Evolutionary conservation across 2,888 invertebrate genomes (phyloP).

Genomic region (Coleophora flavipennella): DNA sequence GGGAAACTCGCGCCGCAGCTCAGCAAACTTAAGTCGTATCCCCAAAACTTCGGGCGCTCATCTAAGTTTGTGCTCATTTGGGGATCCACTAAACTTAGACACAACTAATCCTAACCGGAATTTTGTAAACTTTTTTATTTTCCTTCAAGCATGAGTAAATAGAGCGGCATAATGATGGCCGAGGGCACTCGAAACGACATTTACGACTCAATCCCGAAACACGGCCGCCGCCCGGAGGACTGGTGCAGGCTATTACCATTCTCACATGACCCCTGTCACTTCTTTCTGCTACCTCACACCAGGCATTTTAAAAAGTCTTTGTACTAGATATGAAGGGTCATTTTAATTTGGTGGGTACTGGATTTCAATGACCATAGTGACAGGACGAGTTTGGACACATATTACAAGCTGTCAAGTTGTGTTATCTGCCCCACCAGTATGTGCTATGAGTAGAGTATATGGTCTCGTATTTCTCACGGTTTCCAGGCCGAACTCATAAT

Average conservation of each 20-base stretch:
- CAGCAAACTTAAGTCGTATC: slow-evolving; percentile 39
- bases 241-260: slow-evolving; percentile 45
- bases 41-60: slow-evolving; percentile 34
- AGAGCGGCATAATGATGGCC: slow-evolving; percentile 53
- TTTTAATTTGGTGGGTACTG: slow-evolving; percentile 31
- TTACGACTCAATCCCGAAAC: slow-evolving; percentile 70
- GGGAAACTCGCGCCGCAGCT: slow-evolving; percentile 8
- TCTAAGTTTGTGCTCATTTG: slow-evolving; percentile 41
- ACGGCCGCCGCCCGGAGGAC: slow-evolving; percentile 47
- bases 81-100: slow-evolving; percentile 33
- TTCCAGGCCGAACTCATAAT: slow-evolving; percentile 9
- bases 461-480: slow-evolving; percentile 45
- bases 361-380: slow-evolving; percentile 49
- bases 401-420: slow-evolving; percentile 54
- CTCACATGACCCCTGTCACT: slow-evolving; percentile 40
- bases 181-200: slow-evolving; percentile 60
- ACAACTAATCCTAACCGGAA: slow-evolving; percentile 34
- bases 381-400: slow-evolving; percentile 52
- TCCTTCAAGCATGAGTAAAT: slow-evolving; percentile 49
- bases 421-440: slow-evolving; percentile 50
- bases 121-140: slow-evolving; percentile 40
- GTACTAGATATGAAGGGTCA: slow-evolving; percentile 28
- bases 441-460: slow-evolving; percentile 34
- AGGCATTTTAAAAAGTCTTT: slow-evolving; percentile 18
- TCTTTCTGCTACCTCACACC: slow-evolving; percentile 16